Percentiles rank a stretch among this genome's conserved stretches.
Conservation (phyloP, 1,140 invertebrate species). For the Streblospio benedicti region DNA sequence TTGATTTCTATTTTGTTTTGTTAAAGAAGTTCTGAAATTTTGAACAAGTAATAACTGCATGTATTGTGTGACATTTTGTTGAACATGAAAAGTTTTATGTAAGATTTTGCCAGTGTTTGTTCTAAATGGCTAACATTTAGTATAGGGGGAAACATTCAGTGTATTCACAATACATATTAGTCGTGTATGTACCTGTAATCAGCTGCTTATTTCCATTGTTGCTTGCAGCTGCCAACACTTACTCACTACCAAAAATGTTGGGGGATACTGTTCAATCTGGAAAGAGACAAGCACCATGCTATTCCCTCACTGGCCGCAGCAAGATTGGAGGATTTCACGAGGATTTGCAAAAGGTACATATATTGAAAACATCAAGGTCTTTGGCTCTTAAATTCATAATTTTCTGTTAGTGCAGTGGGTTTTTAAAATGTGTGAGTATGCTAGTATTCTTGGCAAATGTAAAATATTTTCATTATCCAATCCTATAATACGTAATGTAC, state of each 20-base stretch:
- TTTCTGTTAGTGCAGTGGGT: no score
- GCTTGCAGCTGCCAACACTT: conserved; percentile 68
- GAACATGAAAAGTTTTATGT: background rate
- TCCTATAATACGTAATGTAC: no score
- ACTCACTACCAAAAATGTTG: conserved; percentile 71
- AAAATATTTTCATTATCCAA: no score
- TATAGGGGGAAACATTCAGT: background rate
- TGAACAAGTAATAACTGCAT: background rate
- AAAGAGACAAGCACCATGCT: conserved; percentile 62
- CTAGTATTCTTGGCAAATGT: no score
- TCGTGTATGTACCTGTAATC: background rate
- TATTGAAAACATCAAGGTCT: background rate
- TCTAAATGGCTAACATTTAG: no score
- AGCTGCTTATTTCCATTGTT: background rate
- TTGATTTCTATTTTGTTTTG: no score
- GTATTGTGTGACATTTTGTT: background rate
- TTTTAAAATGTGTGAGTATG: no score
- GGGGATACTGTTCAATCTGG: conserved; percentile 58
- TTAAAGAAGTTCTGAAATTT: background rate
- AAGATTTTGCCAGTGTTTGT: background rate
- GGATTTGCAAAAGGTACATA: conserved; percentile 35
- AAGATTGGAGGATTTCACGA: conserved; percentile 53
- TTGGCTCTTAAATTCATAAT: no score
- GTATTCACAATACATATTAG: background rate
- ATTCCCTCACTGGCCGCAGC: conserved; percentile 67